These are phyloP conservation scores for Escarpia spicata DNA, from an alignment of 2,888 invertebrate genomes.

Conservation along the genomic window DNA sequence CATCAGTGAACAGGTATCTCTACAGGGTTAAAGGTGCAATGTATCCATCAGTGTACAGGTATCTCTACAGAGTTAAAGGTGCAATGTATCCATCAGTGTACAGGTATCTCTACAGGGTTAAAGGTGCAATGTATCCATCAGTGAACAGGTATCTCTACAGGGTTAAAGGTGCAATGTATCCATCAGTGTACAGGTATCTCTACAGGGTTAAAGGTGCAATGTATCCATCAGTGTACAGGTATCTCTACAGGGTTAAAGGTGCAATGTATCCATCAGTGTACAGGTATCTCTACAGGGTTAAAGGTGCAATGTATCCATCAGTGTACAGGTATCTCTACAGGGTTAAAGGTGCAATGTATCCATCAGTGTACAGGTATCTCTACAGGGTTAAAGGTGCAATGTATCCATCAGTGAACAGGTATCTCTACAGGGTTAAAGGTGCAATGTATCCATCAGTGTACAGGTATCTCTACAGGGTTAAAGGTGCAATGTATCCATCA, in stretches of 20 bases:
- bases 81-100: too few species aligned
- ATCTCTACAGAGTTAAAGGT: slow-evolving; percentile 62
- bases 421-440: too few species aligned
- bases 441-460: too few species aligned
- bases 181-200: slow-evolving; percentile 70
- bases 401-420: too few species aligned
- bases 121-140: too few species aligned
- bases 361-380: slow-evolving; percentile 70
- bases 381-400: slow-evolving; percentile 34
- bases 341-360: too few species aligned
- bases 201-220: slow-evolving; percentile 34
- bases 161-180: too few species aligned
- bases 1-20: slow-evolving; percentile 70
- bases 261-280: too few species aligned
- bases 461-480: too few species aligned
- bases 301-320: too few species aligned
- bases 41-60: slow-evolving; percentile 66
- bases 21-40: slow-evolving; percentile 34
- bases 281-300: slow-evolving; percentile 70
- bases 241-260: slow-evolving; percentile 63
- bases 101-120: slow-evolving; percentile 70
- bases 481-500: too few species aligned
- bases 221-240: slow-evolving; percentile 66
- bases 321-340: slow-evolving; percentile 70
- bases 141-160: slow-evolving; percentile 70